Conservation (phyloP, 2,113 vertebrate species). For the Siniperca chuatsi region DNA sequence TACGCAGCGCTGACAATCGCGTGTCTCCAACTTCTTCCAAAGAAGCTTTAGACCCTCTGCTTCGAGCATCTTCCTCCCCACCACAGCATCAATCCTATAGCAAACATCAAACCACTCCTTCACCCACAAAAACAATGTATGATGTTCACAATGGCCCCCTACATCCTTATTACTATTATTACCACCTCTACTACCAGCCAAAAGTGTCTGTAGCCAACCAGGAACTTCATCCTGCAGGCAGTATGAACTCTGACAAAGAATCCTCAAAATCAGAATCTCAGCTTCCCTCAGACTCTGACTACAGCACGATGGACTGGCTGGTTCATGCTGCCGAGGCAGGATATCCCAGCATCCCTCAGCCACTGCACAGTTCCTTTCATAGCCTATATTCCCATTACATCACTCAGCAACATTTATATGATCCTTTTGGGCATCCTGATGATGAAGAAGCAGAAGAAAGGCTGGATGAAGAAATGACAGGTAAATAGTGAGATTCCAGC, state of each 20-base stretch:
- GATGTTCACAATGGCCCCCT: neutral
- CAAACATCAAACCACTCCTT: neutral
- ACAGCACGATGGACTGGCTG: neutral
- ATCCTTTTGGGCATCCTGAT: neutral
- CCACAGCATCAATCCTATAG: neutral
- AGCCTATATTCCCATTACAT: neutral
- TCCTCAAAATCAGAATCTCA: neutral
- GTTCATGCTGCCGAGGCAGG: neutral
- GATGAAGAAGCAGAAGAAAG: neutral
- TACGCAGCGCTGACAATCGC: neutral
- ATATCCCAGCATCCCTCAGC: slow-evolving; percentile 21
- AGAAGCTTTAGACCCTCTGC: neutral
- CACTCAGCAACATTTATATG: neutral
- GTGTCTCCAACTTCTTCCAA: neutral
- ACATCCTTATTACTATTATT: slow-evolving; percentile 36
- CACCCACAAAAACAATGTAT: neutral
- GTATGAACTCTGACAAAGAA: neutral
- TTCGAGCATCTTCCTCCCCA: neutral
- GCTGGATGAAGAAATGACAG: slow-evolving; percentile 29
- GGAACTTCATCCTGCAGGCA: neutral
- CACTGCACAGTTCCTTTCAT: neutral
- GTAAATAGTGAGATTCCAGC: slow-evolving; percentile 32
- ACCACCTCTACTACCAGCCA: slow-evolving; percentile 29
- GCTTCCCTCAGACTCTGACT: neutral
- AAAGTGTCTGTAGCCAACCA: neutral